phyloP scores from a whole-genome alignment of 1,140 invertebrate genomes.

The Drosophila nasuta region DNA sequence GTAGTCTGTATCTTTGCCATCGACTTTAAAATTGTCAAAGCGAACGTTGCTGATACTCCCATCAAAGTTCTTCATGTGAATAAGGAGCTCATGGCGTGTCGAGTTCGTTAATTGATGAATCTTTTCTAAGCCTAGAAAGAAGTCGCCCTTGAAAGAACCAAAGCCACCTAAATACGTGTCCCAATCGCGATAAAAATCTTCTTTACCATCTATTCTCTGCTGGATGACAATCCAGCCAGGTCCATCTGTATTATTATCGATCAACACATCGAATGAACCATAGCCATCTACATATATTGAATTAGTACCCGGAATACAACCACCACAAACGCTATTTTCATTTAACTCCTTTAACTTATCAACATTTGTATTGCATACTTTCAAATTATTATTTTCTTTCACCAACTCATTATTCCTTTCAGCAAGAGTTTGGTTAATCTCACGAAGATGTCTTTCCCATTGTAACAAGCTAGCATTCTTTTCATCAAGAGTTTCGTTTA shows the following conservation, averaged over 20 bases:
- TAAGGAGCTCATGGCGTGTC: background rate
- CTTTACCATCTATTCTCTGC: conserved; percentile 2
- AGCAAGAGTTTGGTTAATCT: too few species aligned
- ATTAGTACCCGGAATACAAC: too few species aligned
- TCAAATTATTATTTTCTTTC: too few species aligned
- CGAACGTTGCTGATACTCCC: background rate
- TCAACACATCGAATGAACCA: conserved; percentile 8
- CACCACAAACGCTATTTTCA: too few species aligned
- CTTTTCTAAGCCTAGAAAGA: conserved; percentile 20
- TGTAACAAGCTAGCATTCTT: too few species aligned
- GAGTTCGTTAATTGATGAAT: conserved; percentile 7
- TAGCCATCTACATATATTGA: too few species aligned
- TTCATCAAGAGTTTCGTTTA: too few species aligned
- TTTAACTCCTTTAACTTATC: too few species aligned
- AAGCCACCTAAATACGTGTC: background rate
- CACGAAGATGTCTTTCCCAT: too few species aligned
- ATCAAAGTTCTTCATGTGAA: background rate
- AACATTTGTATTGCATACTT: too few species aligned
- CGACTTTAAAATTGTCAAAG: background rate
- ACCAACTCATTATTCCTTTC: too few species aligned
- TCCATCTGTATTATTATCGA: background rate
- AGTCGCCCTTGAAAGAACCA: background rate
- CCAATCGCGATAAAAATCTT: conserved; percentile 16
- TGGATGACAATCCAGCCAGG: conserved; percentile 17
- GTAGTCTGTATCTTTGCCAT: background rate